Conservation (phyloP, 2,888 invertebrate species). For the Leucophenga montana region DNA sequence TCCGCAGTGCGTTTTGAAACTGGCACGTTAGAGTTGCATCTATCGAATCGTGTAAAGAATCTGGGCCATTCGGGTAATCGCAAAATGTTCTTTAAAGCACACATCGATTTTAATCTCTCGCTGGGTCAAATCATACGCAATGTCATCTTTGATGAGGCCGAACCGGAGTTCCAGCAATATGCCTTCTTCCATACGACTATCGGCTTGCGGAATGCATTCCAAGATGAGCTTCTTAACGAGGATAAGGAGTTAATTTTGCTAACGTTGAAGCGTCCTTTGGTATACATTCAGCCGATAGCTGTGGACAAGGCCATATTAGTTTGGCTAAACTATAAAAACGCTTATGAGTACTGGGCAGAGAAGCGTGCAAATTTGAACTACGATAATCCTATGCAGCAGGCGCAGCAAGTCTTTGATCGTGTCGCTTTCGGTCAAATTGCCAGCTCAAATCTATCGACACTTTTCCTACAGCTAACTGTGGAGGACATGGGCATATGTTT, state of each 20-base stretch:
- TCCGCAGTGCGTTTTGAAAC: constrained; percentile 97
- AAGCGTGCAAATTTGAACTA: constrained; percentile 92
- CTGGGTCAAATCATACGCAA: constrained; percentile 95
- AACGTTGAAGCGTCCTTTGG: constrained; percentile 91
- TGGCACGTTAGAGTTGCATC: constrained; percentile 91
- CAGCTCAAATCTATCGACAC: constrained; percentile 87
- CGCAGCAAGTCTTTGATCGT: constrained; percentile 78
- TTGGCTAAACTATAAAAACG: constrained; percentile 99
- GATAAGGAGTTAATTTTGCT: constrained; percentile 93
- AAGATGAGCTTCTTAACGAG: constrained; percentile 92
- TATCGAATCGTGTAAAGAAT: constrained; percentile 95
- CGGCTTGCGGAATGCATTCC: constrained; percentile 85
- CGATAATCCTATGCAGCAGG: constrained; percentile 82
- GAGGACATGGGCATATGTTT: constrained; percentile 97
- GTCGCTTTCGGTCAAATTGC: constrained; percentile 86
- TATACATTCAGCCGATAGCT: constrained; percentile 97
- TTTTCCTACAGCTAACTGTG: constrained; percentile 94
- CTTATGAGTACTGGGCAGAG: constrained; percentile 99
- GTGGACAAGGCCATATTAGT: constrained; percentile 98
- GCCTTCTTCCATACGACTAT: constrained; percentile 98
- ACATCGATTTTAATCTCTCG: constrained; percentile 94
- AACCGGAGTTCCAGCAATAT: constrained; percentile 97
- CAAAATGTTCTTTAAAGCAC: constrained; percentile 85
- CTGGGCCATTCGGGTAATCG: constrained; percentile 79
- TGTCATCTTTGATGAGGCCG: constrained; percentile 96